Percentiles rank a stretch among this genome's conserved stretches.
These are phyloP conservation scores for Callorhinus ursinus DNA, from an alignment of 2,113 vertebrate genomes.

Conservation along the genomic window DNA sequence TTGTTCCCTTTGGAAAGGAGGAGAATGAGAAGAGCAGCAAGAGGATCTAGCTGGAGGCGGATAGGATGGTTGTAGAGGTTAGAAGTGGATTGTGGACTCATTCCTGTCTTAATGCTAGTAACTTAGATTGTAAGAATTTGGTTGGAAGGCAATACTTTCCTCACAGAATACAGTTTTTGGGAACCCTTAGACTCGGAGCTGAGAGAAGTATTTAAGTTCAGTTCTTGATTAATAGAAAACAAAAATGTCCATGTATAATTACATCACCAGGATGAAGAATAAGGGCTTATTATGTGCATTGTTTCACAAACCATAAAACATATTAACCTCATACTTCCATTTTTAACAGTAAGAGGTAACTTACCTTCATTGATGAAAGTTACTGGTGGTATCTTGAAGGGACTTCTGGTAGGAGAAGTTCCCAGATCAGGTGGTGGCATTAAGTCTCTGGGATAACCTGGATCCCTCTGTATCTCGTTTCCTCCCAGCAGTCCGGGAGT, in stretches of 20 bases:
- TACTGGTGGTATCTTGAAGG: slow-evolving; percentile 89
- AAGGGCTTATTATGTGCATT: background rate
- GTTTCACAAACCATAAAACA: background rate
- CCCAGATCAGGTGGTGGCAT: slow-evolving; percentile 87
- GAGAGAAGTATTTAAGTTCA: background rate
- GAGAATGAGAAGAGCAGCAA: background rate
- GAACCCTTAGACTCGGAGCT: background rate
- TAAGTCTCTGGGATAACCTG: slow-evolving; percentile 89
- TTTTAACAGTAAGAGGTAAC: slow-evolving; percentile 49
- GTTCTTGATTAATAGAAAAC: background rate
- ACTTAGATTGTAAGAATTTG: background rate
- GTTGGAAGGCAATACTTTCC: background rate
- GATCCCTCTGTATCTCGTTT: slow-evolving; percentile 97
- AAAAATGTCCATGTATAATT: background rate
- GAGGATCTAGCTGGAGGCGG: background rate
- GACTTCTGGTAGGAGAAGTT: slow-evolving; percentile 90
- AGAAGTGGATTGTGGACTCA: background rate
- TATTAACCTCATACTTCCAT: background rate
- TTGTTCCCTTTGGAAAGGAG: background rate
- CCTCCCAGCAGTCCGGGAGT: slow-evolving; percentile 84
- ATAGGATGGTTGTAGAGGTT: background rate
- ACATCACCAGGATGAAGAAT: background rate
- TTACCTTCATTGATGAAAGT: slow-evolving; percentile 94
- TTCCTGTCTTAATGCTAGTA: background rate
- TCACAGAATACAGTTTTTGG: background rate